Percentiles rank a stretch among this genome's conserved stretches.
These are phyloP conservation scores for Salticus scenicus DNA, from an alignment of 2,888 invertebrate species.

Conservation along the genomic window DNA sequence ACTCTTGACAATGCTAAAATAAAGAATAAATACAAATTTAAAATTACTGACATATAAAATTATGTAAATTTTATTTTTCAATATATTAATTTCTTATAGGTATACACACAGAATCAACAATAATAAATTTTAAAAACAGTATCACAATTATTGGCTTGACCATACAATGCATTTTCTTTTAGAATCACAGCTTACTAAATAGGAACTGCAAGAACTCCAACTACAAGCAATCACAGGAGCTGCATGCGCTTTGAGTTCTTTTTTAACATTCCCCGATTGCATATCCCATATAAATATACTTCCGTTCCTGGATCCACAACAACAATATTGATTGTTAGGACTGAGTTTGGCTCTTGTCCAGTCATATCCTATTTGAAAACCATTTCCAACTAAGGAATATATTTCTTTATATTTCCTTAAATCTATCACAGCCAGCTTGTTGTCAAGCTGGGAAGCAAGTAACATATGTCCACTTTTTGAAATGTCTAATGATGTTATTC, in stretches of 20 bases:
- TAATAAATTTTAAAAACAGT: not conserved
- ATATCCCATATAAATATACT: slow-evolving; percentile 94
- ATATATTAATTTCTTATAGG: not conserved
- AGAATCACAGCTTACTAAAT: slow-evolving; percentile 43
- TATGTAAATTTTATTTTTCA: not conserved
- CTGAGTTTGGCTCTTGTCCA: slow-evolving; percentile 95
- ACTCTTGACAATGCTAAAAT: too few relatives aligned
- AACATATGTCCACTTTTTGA: slow-evolving; percentile 83
- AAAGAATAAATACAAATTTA: too few relatives aligned
- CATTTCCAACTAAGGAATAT: slow-evolving; percentile 85
- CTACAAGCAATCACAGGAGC: slow-evolving; percentile 62
- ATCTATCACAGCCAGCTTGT: slow-evolving; percentile 94
- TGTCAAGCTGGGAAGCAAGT: slow-evolving; percentile 85
- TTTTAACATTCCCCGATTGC: slow-evolving; percentile 84
- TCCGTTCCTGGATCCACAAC: slow-evolving; percentile 95
- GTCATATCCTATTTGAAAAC: slow-evolving; percentile 96
- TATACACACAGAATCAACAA: not conserved
- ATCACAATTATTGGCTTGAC: slow-evolving; percentile 23
- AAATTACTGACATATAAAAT: not conserved
- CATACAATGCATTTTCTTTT: slow-evolving; percentile 53
- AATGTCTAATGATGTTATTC: slow-evolving; percentile 94
- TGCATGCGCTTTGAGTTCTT: slow-evolving; percentile 83
- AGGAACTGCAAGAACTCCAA: slow-evolving; percentile 56
- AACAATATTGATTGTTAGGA: slow-evolving; percentile 89
- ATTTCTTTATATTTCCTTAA: slow-evolving; percentile 91